Base-by-base conservation (phyloP, 2,888 invertebrate species). In the Acanthosepion esculentum region DNA sequence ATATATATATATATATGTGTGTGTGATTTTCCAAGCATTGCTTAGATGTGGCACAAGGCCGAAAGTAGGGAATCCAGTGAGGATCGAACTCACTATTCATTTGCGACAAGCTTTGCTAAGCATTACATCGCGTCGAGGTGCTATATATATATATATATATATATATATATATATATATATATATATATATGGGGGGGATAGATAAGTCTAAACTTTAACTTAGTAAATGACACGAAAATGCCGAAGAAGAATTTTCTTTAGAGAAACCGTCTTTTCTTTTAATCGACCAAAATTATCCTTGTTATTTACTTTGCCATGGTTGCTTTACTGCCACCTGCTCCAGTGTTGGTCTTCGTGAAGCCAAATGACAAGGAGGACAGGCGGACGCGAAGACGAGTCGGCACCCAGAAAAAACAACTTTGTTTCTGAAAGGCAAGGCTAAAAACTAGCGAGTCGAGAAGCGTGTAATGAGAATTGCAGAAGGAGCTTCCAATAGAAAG, bases 371-470 rank as follows among this genome's bases (percentile, higher is more conserved):
- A 78, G 78, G 33, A n/a, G 78, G 78, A 78, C 78, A 78, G 78
- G 78, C 78, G 78, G 78, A 33, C 78, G 78, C 18, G n/a, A n/a
- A n/a, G 78, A n/a, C 78, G 15, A 78, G n/a, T 78, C n/a, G 78
- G 78, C 78, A 78, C n/a, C n/a, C n/a, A 78, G n/a, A 78, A 78
- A 78, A n/a, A 78, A 78, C 78, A 78, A 78, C n/a, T 78, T 78
- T 78, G n/a, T 33, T 33, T 78, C n/a, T 78, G 12, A 33, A 78
- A 78, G n/a, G 78, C 78, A 12, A n/a, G n/a, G 18, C 78, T 78
- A 78, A 33, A 33, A 78, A 18, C 41, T 33, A n/a, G 78, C n/a
- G n/a, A 78, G 78, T 18, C 15, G 78, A 18, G 18, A 33, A n/a
- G 78, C 78, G 78, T 78, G 33, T 33, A 78, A 78, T 78, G 78